Percentiles rank a stretch among this genome's conserved stretches.
Evolutionary conservation across 2,113 vertebrate species (phyloP).

Genomic region (Aviceda subcristata): DNA sequence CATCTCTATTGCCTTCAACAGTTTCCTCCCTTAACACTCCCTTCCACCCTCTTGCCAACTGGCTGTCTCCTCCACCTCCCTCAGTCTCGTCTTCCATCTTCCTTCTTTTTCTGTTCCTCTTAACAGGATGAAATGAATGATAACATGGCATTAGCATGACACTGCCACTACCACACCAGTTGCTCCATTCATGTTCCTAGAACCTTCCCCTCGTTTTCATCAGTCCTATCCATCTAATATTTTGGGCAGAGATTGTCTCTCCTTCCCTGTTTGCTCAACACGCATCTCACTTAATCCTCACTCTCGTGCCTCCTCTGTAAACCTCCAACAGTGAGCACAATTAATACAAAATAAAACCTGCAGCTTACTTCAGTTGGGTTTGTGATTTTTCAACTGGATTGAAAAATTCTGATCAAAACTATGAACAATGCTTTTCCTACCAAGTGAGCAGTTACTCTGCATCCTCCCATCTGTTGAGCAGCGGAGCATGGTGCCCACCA

Average conservation of each 20-base stretch:
- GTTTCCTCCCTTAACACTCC: not conserved
- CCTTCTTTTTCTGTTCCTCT: not conserved
- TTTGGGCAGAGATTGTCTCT: not conserved
- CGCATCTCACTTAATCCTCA: not conserved
- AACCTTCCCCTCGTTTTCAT: not conserved
- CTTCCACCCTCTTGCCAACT: not conserved
- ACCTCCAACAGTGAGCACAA: not conserved
- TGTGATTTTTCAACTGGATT: not conserved
- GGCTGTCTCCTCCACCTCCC: not conserved
- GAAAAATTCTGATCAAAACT: not conserved
- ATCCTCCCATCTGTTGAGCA: conserved; percentile 83
- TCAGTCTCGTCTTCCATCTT: not conserved
- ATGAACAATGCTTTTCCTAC: conserved; percentile 58
- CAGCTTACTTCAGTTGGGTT: not conserved
- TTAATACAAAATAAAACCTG: not conserved
- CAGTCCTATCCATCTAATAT: not conserved
- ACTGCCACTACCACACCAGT: not conserved
- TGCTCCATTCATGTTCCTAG: not conserved
- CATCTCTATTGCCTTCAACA: not conserved
- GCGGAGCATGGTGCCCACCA: conserved; percentile 83
- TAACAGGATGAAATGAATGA: not conserved
- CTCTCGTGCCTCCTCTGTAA: not conserved
- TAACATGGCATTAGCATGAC: not conserved
- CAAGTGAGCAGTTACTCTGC: conserved; percentile 84
- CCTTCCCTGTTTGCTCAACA: not conserved